phyloP scores from a whole-genome alignment of 2,888 invertebrate genomes.

The Fabriciana adippe region DNA sequence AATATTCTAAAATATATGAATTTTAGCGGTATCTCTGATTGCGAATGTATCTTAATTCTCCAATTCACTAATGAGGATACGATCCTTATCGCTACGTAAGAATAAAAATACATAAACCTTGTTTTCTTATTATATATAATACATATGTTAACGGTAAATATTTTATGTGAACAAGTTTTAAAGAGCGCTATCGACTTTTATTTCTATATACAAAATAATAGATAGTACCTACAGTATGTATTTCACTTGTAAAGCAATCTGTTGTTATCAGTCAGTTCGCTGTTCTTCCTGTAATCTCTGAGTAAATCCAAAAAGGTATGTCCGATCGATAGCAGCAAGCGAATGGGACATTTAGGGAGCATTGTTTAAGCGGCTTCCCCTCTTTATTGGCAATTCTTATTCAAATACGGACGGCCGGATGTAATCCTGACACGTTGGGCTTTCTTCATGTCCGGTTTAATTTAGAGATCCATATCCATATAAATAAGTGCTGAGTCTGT shows the following conservation, averaged over 20 bases:
- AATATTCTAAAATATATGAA: too few species aligned
- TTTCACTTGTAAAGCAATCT: too few species aligned
- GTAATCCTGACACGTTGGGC: slow-evolving; percentile 77
- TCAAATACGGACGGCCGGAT: slow-evolving; percentile 68
- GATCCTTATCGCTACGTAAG: too few species aligned
- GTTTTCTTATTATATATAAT: too few species aligned
- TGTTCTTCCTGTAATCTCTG: slow-evolving; percentile 12
- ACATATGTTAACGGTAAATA: too few species aligned
- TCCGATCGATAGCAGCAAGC: slow-evolving; percentile 62
- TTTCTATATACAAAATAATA: background rate
- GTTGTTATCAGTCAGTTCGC: background rate
- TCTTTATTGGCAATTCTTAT: slow-evolving; percentile 78
- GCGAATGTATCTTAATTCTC: too few species aligned
- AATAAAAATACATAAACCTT: too few species aligned
- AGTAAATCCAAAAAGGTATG: slow-evolving; percentile 43
- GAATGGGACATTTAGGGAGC: slow-evolving; percentile 59
- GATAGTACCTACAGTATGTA: too few species aligned
- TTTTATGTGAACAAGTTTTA: too few species aligned
- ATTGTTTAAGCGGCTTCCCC: slow-evolving; percentile 57
- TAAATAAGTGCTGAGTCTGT: slow-evolving; percentile 10
- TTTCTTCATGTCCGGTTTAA: slow-evolving; percentile 51
- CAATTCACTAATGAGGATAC: too few species aligned
- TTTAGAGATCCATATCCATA: slow-evolving; percentile 24
- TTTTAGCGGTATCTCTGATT: too few species aligned
- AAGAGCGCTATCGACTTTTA: too few species aligned